These are phyloP conservation scores for Volucella inanis DNA, from an alignment of 2,888 invertebrate genomes.

Conservation along the genomic window DNA sequence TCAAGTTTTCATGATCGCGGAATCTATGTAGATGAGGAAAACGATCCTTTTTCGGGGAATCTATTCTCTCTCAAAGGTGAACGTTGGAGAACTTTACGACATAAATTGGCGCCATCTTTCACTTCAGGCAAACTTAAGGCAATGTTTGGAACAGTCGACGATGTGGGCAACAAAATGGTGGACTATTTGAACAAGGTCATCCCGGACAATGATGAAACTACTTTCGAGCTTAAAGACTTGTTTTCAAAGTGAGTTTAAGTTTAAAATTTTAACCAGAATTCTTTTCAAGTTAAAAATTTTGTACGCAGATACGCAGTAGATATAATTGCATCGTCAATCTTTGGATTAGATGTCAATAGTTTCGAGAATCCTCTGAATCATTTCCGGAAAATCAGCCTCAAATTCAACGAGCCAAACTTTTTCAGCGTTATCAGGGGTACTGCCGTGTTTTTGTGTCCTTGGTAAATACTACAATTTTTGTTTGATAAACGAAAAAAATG, in stretches of 20 bases:
- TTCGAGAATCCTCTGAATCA: constrained; percentile 81
- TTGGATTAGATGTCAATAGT: constrained; percentile 82
- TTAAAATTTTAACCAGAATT: too few relatives aligned
- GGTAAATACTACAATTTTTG: constrained; percentile 74
- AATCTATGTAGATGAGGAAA: constrained; percentile 85
- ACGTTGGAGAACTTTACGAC: too few relatives aligned
- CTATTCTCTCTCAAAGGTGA: constrained; percentile 82
- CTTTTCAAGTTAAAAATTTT: too few relatives aligned
- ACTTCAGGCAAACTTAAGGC: too few relatives aligned
- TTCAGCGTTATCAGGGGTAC: constrained; percentile 73
- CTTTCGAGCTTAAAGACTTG: too few relatives aligned
- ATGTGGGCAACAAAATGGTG: too few relatives aligned
- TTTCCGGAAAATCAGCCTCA: constrained; percentile 76
- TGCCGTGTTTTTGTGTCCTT: constrained; percentile 77
- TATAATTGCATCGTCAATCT: constrained; percentile 83
- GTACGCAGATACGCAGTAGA: constrained; percentile 74
- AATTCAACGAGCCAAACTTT: constrained; percentile 23
- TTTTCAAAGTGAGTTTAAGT: too few relatives aligned
- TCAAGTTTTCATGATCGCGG: constrained; percentile 87
- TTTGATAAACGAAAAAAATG: not conserved
- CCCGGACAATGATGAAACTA: too few relatives aligned
- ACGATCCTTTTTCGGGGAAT: constrained; percentile 86
- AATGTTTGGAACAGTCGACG: too few relatives aligned
- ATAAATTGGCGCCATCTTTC: too few relatives aligned
- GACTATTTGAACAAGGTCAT: too few relatives aligned